Percentiles rank a stretch among this genome's conserved stretches.
phyloP scores from a whole-genome alignment of 2,113 vertebrate genomes.

The Genyomyrus donnyi region DNA sequence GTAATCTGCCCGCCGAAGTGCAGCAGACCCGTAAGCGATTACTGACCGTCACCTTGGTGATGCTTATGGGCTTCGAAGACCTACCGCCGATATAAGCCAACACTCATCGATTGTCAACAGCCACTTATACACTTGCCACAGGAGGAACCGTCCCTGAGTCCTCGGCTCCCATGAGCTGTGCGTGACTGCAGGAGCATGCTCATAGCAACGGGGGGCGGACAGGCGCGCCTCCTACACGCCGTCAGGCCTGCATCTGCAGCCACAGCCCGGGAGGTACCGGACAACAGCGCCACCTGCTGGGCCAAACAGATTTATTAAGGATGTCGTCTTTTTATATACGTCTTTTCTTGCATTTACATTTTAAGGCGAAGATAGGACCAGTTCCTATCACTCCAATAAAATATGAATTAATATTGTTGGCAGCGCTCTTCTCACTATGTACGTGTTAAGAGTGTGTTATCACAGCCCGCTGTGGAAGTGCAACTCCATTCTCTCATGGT shows the following conservation, averaged over 20 bases:
- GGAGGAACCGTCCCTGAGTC: background rate
- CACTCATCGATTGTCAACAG: background rate
- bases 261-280: background rate
- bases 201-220: background rate
- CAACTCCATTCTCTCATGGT: background rate
- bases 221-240: background rate
- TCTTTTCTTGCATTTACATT: background rate
- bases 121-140: background rate
- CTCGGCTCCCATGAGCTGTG: background rate
- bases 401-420: background rate
- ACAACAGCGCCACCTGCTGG: background rate
- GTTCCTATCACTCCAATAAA: background rate
- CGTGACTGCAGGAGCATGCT: background rate
- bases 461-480: background rate
- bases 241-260: background rate
- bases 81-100: background rate
- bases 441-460: background rate
- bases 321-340: background rate
- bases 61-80: background rate
- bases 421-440: background rate
- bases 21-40: background rate
- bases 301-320: background rate
- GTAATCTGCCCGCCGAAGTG: background rate
- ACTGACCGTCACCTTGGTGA: background rate
- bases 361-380: background rate